These are phyloP conservation scores for Sardinella longiceps DNA, from an alignment of 2,797 vertebrate genomes.

Conservation along the genomic window DNA sequence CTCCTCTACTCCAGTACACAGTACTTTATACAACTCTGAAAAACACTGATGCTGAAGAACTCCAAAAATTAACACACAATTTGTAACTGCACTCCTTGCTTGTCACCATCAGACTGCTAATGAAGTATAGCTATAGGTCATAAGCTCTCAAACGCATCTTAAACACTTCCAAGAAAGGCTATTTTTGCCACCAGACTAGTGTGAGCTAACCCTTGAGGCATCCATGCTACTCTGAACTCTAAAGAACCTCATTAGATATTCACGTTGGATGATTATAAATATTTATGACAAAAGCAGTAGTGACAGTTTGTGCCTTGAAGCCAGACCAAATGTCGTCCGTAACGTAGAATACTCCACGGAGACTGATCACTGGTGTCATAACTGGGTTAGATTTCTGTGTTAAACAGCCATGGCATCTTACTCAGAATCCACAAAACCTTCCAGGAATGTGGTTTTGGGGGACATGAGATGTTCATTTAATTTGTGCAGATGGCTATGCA, in stretches of 20 bases:
- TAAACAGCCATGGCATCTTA: not conserved
- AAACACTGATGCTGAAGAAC: not conserved
- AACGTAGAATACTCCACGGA: not conserved
- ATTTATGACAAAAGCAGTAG: constrained; percentile 10
- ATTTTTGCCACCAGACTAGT: not conserved
- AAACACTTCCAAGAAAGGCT: constrained; percentile 8
- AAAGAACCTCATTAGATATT: not conserved
- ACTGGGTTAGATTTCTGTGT: not conserved
- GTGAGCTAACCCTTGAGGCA: not conserved
- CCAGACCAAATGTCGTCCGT: not conserved
- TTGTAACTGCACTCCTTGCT: not conserved
- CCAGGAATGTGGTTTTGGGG: not conserved
- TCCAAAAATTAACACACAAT: not conserved
- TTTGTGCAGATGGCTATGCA: not conserved
- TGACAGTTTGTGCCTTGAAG: not conserved
- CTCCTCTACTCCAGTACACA: too few species aligned
- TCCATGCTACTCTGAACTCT: not conserved
- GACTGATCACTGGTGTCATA: not conserved
- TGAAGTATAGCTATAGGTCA: not conserved
- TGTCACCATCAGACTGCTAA: constrained; percentile 5
- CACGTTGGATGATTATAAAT: constrained; percentile 18
- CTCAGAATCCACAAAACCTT: not conserved
- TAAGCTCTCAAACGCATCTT: not conserved
- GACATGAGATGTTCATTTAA: not conserved
- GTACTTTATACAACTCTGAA: too few species aligned